A percentile compares a stretch with the other conserved stretches of the same genome.
Conservation (phyloP, 2,113 vertebrate genomes). For the Pelecanoides urinatrix region DNA sequence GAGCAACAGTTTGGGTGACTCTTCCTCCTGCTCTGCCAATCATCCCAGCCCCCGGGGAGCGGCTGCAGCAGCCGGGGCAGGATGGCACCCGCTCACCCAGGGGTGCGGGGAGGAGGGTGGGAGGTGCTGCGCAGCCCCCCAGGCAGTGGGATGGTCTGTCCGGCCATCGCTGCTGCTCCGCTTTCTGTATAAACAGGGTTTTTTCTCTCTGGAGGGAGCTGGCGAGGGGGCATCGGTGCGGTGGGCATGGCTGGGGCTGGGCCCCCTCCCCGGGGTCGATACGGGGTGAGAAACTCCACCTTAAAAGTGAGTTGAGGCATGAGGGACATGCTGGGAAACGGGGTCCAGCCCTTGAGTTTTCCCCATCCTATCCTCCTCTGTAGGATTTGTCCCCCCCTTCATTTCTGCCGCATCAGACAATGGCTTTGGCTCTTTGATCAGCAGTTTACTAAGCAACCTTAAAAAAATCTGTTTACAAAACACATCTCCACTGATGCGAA, state of each 20-base stretch:
- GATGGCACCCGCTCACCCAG: rapidly evolving
- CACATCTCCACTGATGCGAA: not conserved
- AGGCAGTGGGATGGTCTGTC: rapidly evolving
- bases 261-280: not conserved
- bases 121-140: not conserved
- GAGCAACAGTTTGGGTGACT: not conserved
- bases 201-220: not conserved
- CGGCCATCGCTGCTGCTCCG: not conserved
- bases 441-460: not conserved
- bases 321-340: rapidly evolving
- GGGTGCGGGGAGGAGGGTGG: not conserved
- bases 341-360: not conserved
- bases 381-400: not conserved
- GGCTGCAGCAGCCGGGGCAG: not conserved
- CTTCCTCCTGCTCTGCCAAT: not conserved
- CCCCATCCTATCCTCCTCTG: not conserved
- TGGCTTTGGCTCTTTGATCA: not conserved
- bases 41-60: not conserved
- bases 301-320: not conserved
- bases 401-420: not conserved
- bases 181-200: not conserved
- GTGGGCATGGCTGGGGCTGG: not conserved
- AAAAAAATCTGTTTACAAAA: conserved; percentile 40
- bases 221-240: not conserved
- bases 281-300: not conserved